Evolutionary conservation across 2,888 invertebrate genomes (phyloP).

Genomic region (Cheilosia vulpina): DNA sequence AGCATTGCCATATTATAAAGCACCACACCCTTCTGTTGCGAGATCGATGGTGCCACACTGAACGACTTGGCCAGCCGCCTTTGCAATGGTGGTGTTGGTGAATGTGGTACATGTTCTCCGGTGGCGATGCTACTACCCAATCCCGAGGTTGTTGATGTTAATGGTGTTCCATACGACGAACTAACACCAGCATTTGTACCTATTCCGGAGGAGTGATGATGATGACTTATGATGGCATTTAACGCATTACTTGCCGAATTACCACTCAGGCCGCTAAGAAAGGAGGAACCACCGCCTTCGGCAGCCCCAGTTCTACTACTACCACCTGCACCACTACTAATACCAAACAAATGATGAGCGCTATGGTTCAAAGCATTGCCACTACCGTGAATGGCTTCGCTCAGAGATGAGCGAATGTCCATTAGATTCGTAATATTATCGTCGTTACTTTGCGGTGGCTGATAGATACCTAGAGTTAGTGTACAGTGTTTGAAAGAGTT

Average conservation of each 20-base stretch:
- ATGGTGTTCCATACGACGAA: conserved; percentile 79
- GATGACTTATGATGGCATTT: conserved; percentile 81
- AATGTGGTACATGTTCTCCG: conserved; percentile 85
- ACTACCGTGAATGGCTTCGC: conserved; percentile 80
- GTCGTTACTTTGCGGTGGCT: conserved; percentile 79
- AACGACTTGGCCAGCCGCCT: conserved; percentile 96
- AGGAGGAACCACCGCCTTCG: conserved; percentile 80
- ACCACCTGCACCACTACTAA: conserved; percentile 72
- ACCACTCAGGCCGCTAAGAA: conserved; percentile 79
- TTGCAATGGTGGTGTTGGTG: conserved; percentile 93
- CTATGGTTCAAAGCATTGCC: conserved; percentile 77
- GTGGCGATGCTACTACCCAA: conserved; percentile 80
- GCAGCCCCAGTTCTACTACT: conserved; percentile 52
- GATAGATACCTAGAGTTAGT: conserved; percentile 81
- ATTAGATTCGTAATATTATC: conserved; percentile 81
- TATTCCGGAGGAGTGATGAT: conserved; percentile 59
- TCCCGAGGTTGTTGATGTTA: conserved; percentile 77
- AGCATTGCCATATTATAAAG: conserved; percentile 28
- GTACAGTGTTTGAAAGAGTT: conserved; percentile 41
- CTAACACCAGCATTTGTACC: conserved; percentile 52
- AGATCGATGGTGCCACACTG: conserved; percentile 91
- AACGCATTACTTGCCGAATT: conserved; percentile 81
- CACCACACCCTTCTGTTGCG: conserved; percentile 83
- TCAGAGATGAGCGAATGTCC: conserved; percentile 82
- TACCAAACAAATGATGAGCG: conserved; percentile 77